These are phyloP conservation scores for Nylanderia fulva DNA, from an alignment of 1,140 invertebrate species.

Conservation along the genomic window DNA sequence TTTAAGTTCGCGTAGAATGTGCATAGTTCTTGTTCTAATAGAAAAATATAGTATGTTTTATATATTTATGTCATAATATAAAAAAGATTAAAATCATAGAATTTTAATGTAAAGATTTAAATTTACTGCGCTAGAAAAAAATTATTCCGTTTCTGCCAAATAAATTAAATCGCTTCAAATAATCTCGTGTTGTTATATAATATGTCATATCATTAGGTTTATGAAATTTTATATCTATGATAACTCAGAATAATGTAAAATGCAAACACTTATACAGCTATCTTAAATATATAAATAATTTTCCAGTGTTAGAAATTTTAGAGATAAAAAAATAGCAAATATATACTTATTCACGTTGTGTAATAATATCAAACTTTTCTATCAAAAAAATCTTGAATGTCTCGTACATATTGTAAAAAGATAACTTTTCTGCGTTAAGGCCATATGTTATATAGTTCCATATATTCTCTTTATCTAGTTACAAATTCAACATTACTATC, in stretches of 20 bases:
- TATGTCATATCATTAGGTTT: not conserved
- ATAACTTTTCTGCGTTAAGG: not conserved
- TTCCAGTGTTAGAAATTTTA: not conserved
- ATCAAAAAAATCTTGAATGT: not conserved
- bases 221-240: not conserved
- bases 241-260: not conserved
- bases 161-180: not conserved
- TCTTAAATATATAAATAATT: not conserved
- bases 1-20: not conserved
- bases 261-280: not conserved
- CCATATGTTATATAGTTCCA: not conserved
- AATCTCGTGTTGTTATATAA: not conserved
- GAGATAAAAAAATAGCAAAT: not conserved
- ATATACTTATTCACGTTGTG: not conserved
- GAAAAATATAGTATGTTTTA: not conserved
- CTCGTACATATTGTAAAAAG: not conserved
- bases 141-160: not conserved
- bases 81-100: not conserved
- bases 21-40: not conserved
- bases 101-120: not conserved
- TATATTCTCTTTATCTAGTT: not conserved
- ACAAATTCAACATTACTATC: not conserved
- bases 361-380: not conserved
- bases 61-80: not conserved
- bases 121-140: not conserved